Evolutionary conservation across 1,140 invertebrate species (phyloP).

Genomic region (Protaetia brevitarsis): DNA sequence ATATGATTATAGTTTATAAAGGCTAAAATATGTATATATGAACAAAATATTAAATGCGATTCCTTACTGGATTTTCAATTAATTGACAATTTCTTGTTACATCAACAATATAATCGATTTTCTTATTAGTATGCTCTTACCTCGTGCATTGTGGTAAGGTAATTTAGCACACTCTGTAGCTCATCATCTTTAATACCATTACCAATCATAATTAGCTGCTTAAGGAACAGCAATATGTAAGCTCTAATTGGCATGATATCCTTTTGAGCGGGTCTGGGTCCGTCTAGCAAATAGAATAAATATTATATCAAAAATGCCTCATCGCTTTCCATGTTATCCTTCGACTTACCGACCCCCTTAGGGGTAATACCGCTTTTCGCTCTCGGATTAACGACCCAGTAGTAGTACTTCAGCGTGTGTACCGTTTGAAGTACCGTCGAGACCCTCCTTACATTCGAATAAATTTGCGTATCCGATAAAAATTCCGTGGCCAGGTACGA

Average conservation of each 20-base stretch:
- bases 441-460: slow-evolving; percentile 93
- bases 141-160: slow-evolving; percentile 95
- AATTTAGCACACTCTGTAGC: slow-evolving; percentile 96
- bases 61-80: too few species aligned
- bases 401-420: slow-evolving; percentile 98
- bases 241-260: slow-evolving; percentile 91
- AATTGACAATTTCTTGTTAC: too few species aligned
- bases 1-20: too few species aligned
- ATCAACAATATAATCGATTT: neutral
- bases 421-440: slow-evolving; percentile 97
- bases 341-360: slow-evolving; percentile 81
- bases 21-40: too few species aligned
- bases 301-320: neutral
- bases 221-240: slow-evolving; percentile 93
- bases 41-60: too few species aligned
- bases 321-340: neutral
- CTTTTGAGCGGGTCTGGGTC: slow-evolving; percentile 87
- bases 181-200: slow-evolving; percentile 98
- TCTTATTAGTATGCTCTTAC: slow-evolving; percentile 58
- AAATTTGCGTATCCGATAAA: slow-evolving; percentile 95
- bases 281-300: slow-evolving; percentile 61
- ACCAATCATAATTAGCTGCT: slow-evolving; percentile 95
- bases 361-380: slow-evolving; percentile 92
- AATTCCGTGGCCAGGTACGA: slow-evolving; percentile 98
- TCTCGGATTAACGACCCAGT: slow-evolving; percentile 96